Percentiles rank a stretch among this genome's conserved stretches.
phyloP scores from a whole-genome alignment of 2,888 invertebrate species.

The Tetropium fuscum region DNA sequence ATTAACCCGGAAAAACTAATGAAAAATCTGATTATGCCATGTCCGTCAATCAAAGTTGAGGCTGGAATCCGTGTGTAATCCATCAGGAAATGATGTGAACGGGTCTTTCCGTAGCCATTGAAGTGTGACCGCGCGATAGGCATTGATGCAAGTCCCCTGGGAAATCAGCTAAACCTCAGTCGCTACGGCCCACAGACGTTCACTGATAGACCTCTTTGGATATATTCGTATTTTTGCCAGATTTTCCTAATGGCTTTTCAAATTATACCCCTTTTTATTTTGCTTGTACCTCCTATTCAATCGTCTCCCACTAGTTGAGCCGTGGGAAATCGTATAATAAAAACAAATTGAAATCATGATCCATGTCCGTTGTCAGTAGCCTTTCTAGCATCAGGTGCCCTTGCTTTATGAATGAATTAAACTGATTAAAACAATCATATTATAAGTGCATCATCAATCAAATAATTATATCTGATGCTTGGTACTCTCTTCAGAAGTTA shows the following conservation, averaged over 20 bases:
- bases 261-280: constrained; percentile 34
- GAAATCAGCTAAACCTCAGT: constrained; percentile 60
- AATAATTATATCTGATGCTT: too few relatives aligned
- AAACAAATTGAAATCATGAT: too few relatives aligned
- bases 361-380: too few relatives aligned
- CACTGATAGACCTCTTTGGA: constrained; percentile 27
- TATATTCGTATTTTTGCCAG: constrained; percentile 26
- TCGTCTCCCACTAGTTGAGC: constrained; percentile 9
- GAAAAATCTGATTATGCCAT: constrained; percentile 39
- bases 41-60: constrained; percentile 49
- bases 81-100: constrained; percentile 63
- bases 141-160: constrained; percentile 61
- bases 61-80: constrained; percentile 50
- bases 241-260: constrained; percentile 40
- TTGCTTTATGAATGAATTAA: too few relatives aligned
- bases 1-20: constrained; percentile 8
- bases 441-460: too few relatives aligned
- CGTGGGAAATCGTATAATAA: too few relatives aligned
- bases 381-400: too few relatives aligned
- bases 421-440: too few relatives aligned
- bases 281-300: constrained; percentile 4
- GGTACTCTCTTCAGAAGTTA: too few relatives aligned
- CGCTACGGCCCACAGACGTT: constrained; percentile 21
- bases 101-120: constrained; percentile 64
- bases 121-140: constrained; percentile 66